Evolutionary conservation across 1,140 invertebrate genomes (phyloP).

Genomic region (Temnothorax curvispinosus): DNA sequence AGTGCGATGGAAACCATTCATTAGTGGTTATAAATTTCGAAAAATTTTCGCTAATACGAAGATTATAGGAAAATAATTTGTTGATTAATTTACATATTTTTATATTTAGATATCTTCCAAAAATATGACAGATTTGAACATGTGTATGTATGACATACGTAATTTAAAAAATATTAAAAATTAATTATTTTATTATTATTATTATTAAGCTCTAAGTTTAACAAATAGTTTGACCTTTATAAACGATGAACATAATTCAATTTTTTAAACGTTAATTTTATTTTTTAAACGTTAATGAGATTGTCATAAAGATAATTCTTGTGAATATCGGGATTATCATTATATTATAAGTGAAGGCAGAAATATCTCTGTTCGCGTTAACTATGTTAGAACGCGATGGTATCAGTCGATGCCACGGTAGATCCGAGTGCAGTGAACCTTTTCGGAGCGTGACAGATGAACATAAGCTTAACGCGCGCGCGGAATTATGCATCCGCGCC

Average conservation of each 20-base stretch:
- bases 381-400: not conserved
- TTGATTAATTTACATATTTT: not conserved
- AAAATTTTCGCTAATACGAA: not conserved
- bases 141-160: too few species aligned
- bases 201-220: not conserved
- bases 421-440: conserved; percentile 69
- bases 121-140: not conserved
- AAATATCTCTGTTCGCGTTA: not conserved
- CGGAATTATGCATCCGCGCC: conserved; percentile 65
- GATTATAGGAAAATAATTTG: not conserved
- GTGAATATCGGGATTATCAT: not conserved
- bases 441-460: conserved; percentile 72
- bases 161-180: not conserved
- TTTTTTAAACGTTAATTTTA: not conserved
- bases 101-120: not conserved
- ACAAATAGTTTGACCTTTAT: not conserved
- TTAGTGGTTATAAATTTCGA: not conserved
- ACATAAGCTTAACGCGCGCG: conserved; percentile 65
- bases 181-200: not conserved
- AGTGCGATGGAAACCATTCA: not conserved
- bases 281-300: not conserved
- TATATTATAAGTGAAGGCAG: not conserved
- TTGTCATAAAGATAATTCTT: not conserved
- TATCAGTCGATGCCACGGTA: conserved; percentile 52
- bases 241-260: not conserved